Percentiles rank a stretch among this genome's conserved stretches.
These are phyloP conservation scores for Chiroxiphia lanceolata DNA, from an alignment of 2,797 vertebrate species.

Conservation along the genomic window DNA sequence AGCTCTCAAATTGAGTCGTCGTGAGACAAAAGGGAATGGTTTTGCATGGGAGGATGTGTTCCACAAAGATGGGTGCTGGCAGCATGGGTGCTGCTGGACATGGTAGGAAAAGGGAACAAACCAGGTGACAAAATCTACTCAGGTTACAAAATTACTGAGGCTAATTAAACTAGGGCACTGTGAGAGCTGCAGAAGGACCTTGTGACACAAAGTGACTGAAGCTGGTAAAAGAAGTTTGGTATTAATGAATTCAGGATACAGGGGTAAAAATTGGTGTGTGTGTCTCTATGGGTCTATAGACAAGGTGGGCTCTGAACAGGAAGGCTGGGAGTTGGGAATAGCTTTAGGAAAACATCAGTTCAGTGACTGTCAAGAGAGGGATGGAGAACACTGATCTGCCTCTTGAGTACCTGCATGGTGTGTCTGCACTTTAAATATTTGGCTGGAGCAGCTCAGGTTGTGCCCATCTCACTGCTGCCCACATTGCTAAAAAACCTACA, in stretches of 20 bases:
- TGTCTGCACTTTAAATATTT: neutral
- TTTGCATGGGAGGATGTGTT: neutral
- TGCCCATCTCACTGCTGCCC: neutral
- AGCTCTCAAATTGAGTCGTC: neutral
- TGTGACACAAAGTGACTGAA: neutral
- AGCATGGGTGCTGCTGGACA: neutral
- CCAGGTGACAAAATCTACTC: neutral
- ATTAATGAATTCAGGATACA: neutral
- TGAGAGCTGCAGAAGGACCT: neutral
- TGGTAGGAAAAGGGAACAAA: neutral
- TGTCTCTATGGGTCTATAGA: neutral
- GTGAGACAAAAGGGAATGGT: neutral
- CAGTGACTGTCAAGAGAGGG: neutral
- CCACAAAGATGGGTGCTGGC: neutral
- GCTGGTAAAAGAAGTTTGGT: neutral
- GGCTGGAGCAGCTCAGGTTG: accelerated
- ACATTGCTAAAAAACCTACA: neutral
- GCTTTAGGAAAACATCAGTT: neutral
- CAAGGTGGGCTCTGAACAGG: neutral
- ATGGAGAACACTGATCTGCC: neutral
- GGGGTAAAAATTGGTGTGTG: neutral
- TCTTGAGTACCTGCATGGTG: accelerated
- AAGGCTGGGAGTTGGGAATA: neutral
- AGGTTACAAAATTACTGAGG: neutral
- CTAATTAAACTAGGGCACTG: neutral